A percentile compares a stretch with the other conserved stretches of the same genome.
Evolutionary conservation across 2,113 vertebrate genomes (phyloP).

Genomic region (Sula dactylatra): DNA sequence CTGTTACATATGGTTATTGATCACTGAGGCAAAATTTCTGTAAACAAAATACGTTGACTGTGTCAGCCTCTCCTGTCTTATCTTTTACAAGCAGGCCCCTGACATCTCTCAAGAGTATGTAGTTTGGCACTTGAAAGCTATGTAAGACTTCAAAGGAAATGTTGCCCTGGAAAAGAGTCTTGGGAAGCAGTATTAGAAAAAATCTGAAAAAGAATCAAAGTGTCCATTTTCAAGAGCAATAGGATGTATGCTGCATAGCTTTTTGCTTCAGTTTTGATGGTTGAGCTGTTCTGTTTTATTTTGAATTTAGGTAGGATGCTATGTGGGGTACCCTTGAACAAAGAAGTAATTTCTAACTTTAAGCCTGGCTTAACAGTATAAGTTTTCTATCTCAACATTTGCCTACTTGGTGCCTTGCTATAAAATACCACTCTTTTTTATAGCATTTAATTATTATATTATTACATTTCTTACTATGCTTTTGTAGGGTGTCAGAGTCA

Average conservation of each 20-base stretch:
- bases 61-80: slow-evolving; percentile 42
- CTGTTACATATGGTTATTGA: slow-evolving; percentile 53
- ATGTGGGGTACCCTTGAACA: background rate
- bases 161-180: background rate
- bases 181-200: background rate
- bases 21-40: slow-evolving; percentile 55
- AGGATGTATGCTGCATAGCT: background rate
- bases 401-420: background rate
- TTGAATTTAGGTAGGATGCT: background rate
- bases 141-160: slow-evolving; percentile 23
- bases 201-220: background rate
- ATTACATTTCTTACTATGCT: background rate
- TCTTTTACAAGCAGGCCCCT: slow-evolving; percentile 33
- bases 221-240: background rate
- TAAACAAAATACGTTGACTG: slow-evolving; percentile 52
- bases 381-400: background rate
- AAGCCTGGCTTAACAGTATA: background rate
- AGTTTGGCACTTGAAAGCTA: slow-evolving; percentile 9
- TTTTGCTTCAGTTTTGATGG: background rate
- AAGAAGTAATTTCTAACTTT: background rate
- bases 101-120: slow-evolving; percentile 2
- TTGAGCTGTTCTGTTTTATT: background rate
- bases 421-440: background rate
- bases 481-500: background rate
- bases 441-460: background rate